phyloP scores from a whole-genome alignment of 2,113 vertebrate species.

The Cathartes aura region DNA sequence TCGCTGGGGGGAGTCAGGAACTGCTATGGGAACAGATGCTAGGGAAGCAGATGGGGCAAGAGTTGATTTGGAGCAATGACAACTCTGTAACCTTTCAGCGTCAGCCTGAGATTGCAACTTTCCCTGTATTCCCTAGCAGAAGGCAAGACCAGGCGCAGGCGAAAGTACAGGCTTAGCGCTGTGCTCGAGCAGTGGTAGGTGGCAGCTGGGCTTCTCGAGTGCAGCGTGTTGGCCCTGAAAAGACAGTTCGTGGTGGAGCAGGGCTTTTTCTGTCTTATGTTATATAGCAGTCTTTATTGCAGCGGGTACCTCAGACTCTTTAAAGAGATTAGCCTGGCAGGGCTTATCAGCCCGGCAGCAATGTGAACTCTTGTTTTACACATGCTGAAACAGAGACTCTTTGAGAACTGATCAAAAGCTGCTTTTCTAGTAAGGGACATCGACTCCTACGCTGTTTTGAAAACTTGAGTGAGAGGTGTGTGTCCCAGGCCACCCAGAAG shows the following conservation, averaged over 20 bases:
- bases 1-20: slow-evolving; percentile 42
- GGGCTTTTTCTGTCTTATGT: not conserved
- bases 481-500: not conserved
- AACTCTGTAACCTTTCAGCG: not conserved
- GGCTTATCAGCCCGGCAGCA: not conserved
- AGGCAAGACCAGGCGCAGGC: not conserved
- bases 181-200: rapidly evolving
- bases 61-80: slow-evolving; percentile 49
- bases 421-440: not conserved
- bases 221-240: not conserved
- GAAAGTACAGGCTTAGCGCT: not conserved
- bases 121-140: not conserved
- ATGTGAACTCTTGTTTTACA: not conserved
- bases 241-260: rapidly evolving
- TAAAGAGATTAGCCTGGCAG: not conserved
- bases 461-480: not conserved
- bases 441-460: not conserved
- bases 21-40: slow-evolving; percentile 16
- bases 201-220: not conserved
- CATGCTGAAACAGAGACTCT: not conserved
- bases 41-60: slow-evolving; percentile 57
- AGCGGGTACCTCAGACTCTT: not conserved
- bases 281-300: not conserved
- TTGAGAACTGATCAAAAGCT: not conserved
- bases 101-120: not conserved